Conservation (phyloP, 2,113 vertebrate species). For the Oreocharis arfaki region DNA sequence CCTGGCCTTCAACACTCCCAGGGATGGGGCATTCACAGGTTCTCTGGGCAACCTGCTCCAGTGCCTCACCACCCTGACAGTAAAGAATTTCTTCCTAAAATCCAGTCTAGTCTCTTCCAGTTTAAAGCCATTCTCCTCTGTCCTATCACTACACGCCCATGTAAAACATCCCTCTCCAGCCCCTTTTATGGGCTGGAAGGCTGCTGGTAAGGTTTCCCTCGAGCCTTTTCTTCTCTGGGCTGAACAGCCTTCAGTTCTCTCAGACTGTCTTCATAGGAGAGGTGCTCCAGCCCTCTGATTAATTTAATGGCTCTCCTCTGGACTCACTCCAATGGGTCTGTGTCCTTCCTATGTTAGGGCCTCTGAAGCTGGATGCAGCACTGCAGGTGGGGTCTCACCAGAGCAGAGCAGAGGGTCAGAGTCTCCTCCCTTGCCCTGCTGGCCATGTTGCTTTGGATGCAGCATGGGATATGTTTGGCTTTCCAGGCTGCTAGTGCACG, state of each 20-base stretch:
- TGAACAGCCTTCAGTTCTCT: neutral
- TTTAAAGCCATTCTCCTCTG: neutral
- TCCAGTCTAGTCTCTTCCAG: neutral
- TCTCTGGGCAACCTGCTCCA: neutral
- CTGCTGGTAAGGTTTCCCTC: neutral
- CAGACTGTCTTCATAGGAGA: neutral
- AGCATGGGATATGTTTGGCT: neutral
- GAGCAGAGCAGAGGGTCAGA: neutral
- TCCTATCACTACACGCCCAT: neutral
- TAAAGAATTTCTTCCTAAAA: neutral
- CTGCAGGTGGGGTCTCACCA: neutral
- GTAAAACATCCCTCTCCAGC: neutral
- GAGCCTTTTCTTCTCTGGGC: neutral
- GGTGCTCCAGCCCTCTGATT: neutral
- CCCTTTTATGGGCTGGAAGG: neutral
- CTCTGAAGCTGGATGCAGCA: neutral
- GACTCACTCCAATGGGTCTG: neutral
- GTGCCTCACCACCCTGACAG: rapidly evolving
- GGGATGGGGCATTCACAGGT: neutral
- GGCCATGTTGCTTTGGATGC: rapidly evolving
- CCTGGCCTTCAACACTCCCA: neutral
- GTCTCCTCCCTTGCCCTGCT: neutral
- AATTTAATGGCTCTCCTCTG: neutral
- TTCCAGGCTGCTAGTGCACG: neutral
- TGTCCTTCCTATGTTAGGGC: neutral